Conservation (phyloP, 2,888 invertebrate genomes). For the Siphonodentalium dalli region DNA sequence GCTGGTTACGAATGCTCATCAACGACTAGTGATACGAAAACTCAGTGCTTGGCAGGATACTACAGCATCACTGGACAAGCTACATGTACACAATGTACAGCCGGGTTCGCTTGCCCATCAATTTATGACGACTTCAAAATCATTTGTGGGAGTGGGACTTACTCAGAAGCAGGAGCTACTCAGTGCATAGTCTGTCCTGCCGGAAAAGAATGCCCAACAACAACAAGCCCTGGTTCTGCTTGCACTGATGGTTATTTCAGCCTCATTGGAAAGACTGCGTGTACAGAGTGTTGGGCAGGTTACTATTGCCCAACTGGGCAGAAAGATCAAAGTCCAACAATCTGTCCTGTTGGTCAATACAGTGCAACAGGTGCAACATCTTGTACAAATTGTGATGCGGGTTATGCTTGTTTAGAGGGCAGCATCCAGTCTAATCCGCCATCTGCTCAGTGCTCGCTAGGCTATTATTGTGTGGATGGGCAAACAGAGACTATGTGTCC, state of each 20-base stretch:
- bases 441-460: slow-evolving; percentile 44
- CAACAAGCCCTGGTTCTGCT: slow-evolving; percentile 36
- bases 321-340: slow-evolving; percentile 35
- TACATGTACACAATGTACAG: slow-evolving; percentile 50
- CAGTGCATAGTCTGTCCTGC: slow-evolving; percentile 52
- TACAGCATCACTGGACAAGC: slow-evolving; percentile 48
- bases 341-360: slow-evolving; percentile 50
- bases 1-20: slow-evolving; percentile 48
- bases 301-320: slow-evolving; percentile 40
- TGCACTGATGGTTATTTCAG: slow-evolving; percentile 56
- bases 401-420: slow-evolving; percentile 56
- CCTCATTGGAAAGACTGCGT: slow-evolving; percentile 46
- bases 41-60: slow-evolving; percentile 43
- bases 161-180: slow-evolving; percentile 40
- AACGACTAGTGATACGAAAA: slow-evolving; percentile 36
- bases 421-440: slow-evolving; percentile 44
- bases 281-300: slow-evolving; percentile 54
- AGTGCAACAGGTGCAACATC: slow-evolving; percentile 30
- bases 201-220: slow-evolving; percentile 52
- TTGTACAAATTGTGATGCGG: slow-evolving; percentile 42
- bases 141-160: slow-evolving; percentile 49
- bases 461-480: slow-evolving; percentile 58
- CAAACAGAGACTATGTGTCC: slow-evolving; percentile 46
- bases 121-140: slow-evolving; percentile 40
- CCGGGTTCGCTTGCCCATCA: slow-evolving; percentile 58